Evolutionary conservation across 2,797 vertebrate species (phyloP), one percentile per base, ranked within the genome.

Genomic region (Neosalanx taihuensis): DNA sequence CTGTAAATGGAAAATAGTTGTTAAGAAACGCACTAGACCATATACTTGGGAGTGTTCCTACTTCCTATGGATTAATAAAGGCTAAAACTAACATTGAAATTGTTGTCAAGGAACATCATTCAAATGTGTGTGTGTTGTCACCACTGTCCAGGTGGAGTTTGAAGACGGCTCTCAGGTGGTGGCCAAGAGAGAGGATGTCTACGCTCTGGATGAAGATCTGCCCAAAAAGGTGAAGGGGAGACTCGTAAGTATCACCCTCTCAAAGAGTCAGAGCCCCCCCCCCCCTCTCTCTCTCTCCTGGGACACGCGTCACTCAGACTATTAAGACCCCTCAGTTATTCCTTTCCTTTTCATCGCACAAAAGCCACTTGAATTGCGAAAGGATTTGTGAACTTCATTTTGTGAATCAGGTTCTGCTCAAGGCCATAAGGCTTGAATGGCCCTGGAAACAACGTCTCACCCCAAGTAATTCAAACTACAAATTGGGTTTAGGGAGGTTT

Each of bases 181-280:
- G 78, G 95, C 95, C 72, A 99, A 98, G 85, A 94, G 97, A 87
- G 95, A 99, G 75, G 96, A 99, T 37, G 94, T 99, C 82, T 99
- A 98, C 79, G 96, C 94, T 12, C 86, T 98, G 83, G 94, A 98
- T 2, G 97, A 99, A 92, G 96, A 99, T 75, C 93, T 99, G 60
- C 97, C 97, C 67, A 98, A 98, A 89, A 97, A 96, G 92, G 96
- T 99, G 85, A 98, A 97, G 90, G 94, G 95, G 78, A 95, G 96
- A 78, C 95, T 96, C 84, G 97, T 99, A 94, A 97, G 96, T 95
- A 89, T 87, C 80, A 81, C 78, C 79, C 63, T 80, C 77, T 77
- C n/a, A 20, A 51, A 53, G 5, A 6, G 1, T 46, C 46, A 67
- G 37, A 41, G 10, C 37, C 37, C 37, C 37, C 12, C 51, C 51